Base-by-base conservation (phyloP, 92 coral and sea anemone species). In the Paramuricea clavata region DNA sequence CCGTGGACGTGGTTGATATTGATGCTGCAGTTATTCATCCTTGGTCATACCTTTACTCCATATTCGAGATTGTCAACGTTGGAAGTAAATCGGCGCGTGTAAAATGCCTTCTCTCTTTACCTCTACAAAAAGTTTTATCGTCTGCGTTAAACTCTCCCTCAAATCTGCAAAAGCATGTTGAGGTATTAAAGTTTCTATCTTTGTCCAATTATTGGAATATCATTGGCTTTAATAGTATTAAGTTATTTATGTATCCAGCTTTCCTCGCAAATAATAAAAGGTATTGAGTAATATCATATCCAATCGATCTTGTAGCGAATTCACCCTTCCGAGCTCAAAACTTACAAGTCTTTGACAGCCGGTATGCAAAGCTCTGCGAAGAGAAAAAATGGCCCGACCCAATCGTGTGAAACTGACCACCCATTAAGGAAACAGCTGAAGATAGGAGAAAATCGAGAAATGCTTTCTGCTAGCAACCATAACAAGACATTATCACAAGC, bases 131-230 rank as follows among this genome's bases (percentile, higher is more conserved):
- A 62, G 70, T 62, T 10, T 62, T 62, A 21, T n/a, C 70, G 2
- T 62, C 70, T 25, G 70, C 70, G 2, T 62, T 62, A 62, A 62
- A 62, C 35, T 62, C 70, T 62, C 70, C 70, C 22, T 62, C 70
- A 62, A 62, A 62, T 62, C 32, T 62, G 70, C 70, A 62, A 62
- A 62, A 62, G 70, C 70, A 62, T 62, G 70, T 62, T 62, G 30
- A 62, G 22, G 32, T 62, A 62, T 2, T 17, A 3, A 3, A 36
- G 3, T 54, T 54, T 54, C 62, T 16, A 54, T 23, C 26, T 54
- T 54, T 54, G 26, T 54, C 22, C 62, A 16, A 54, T 25, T 25
- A 10, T n/a, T n/a, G n/a, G n/a, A n/a, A n/a, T n/a, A n/a, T n/a
- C n/a, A n/a, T n/a, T n/a, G n/a, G n/a, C n/a, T n/a, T n/a, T n/a